Evolutionary conservation across 2,888 invertebrate species (phyloP), one percentile per base, ranked within the genome.

Genomic region (Ganaspis brasiliensis): DNA sequence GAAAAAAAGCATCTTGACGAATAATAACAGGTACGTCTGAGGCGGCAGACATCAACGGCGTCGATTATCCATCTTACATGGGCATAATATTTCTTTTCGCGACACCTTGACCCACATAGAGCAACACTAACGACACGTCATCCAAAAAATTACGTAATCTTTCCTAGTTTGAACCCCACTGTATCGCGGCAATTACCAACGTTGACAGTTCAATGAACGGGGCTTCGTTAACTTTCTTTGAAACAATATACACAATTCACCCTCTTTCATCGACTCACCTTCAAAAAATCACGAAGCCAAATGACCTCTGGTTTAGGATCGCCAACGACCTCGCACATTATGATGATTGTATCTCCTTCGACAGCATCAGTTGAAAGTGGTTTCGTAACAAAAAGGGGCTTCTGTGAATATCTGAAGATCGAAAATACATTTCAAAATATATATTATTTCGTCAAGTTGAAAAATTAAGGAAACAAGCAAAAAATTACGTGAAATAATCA

Each of bases 271-370:
- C 2, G 72, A 88, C 93, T 93, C 92, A 97, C 97, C 94, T 96
- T 97, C 37, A 97, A 92, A 92, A 96, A 96, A 91, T 97, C 97
- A 85, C 97, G 93, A 1, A 97, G 93, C 97, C 97, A 98, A 83
- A 95, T 94, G 16, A 98, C 96, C 84, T 97, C 96, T 24, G 97
- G 97, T 88, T 96, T 96, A 0, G 97, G 97, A 91, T 97, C 96
- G 0, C 97, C 97, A 49, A 96, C 95, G 21, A 98, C 97, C 90
- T 97, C 97, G 86, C 98, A 98, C 78, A 95, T 93, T 82, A 98
- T 96, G 73, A 96, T 95, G 73, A 98, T 96, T 19, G 96, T 96
- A 88, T 97, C 97, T 0, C 97, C 97, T 90, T 98, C 98, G 35
- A 93, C 93, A 0, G 97, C 97, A 82, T 96, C 96, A 72, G 95